These are phyloP conservation scores for Drosophila sulfurigaster DNA, from an alignment of 1,140 invertebrate species.

Conservation along the genomic window DNA sequence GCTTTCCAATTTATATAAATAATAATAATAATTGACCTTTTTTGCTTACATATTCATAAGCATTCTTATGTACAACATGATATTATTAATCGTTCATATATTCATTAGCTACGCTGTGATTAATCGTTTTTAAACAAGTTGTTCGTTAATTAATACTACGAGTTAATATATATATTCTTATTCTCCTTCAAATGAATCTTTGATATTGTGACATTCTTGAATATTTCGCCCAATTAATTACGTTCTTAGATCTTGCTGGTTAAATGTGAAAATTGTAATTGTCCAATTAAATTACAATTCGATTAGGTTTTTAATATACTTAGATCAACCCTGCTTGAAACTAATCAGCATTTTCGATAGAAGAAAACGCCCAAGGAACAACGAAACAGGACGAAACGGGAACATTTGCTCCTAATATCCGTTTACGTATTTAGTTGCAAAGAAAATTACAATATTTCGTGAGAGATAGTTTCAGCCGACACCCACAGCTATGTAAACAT, in stretches of 20 bases:
- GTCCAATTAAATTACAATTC: slow-evolving; percentile 23
- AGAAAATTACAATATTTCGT: slow-evolving; percentile 79
- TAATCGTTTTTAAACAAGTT: too few relatives aligned
- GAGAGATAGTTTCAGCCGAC: slow-evolving; percentile 53
- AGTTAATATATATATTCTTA: too few relatives aligned
- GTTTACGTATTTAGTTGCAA: slow-evolving; percentile 72
- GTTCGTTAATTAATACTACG: too few relatives aligned
- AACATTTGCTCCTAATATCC: slow-evolving; percentile 74
- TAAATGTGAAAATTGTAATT: slow-evolving; percentile 11
- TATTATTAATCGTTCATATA: too few relatives aligned
- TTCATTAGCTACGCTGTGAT: too few relatives aligned
- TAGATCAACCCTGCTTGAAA: slow-evolving; percentile 7
- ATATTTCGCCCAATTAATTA: not conserved
- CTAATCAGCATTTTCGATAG: slow-evolving; percentile 35
- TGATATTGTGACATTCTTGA: not conserved
- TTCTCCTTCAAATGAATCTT: too few relatives aligned
- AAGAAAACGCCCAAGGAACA: not conserved
- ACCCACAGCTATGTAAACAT: slow-evolving; percentile 3
- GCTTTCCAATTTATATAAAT: too few relatives aligned
- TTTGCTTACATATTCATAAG: too few relatives aligned
- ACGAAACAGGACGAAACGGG: slow-evolving; percentile 7
- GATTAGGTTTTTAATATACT: slow-evolving; percentile 4
- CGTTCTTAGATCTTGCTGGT: slow-evolving; percentile 3
- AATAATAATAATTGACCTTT: too few relatives aligned
- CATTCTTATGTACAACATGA: too few relatives aligned